Conservation (phyloP, 1,140 invertebrate species). For the Drosophila funebris region DNA sequence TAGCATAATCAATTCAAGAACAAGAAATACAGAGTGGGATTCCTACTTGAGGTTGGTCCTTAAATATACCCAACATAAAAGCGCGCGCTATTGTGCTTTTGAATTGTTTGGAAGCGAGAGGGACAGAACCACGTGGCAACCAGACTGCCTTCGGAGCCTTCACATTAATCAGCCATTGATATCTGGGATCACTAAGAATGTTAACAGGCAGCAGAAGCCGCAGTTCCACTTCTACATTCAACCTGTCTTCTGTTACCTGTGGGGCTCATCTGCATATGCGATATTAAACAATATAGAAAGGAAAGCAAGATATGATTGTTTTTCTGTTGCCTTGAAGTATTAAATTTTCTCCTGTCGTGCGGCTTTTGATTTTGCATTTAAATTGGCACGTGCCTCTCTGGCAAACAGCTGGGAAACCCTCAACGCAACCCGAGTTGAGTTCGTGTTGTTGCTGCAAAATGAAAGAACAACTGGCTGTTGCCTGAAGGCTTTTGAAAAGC, state of each 20-base stretch:
- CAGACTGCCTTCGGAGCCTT: constrained; percentile 10
- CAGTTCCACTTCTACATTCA: background rate
- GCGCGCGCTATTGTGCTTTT: constrained; percentile 32
- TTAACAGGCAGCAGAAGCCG: constrained; percentile 38
- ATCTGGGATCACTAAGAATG: constrained; percentile 50
- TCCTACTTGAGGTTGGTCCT: constrained; percentile 5
- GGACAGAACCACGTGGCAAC: constrained; percentile 5
- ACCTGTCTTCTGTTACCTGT: background rate
- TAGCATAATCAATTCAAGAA: constrained; percentile 17
- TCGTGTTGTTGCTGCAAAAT: constrained; percentile 24
- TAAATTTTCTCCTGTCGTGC: constrained; percentile 61
- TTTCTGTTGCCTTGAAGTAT: constrained; percentile 69
- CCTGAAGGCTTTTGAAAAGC: constrained; percentile 31
- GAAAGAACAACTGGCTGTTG: constrained; percentile 41
- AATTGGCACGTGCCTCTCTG: constrained; percentile 70
- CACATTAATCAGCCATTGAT: constrained; percentile 75
- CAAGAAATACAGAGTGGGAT: background rate
- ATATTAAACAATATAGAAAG: constrained; percentile 3
- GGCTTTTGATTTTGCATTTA: constrained; percentile 76
- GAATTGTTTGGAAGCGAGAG: constrained; percentile 19
- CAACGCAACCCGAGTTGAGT: constrained; percentile 12
- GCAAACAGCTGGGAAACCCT: constrained; percentile 45
- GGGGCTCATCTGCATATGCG: constrained; percentile 22
- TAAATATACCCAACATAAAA: background rate
- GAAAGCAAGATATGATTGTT: constrained; percentile 70